phyloP scores from a whole-genome alignment of 2,888 invertebrate species.

The Calameuta filiformis region DNA sequence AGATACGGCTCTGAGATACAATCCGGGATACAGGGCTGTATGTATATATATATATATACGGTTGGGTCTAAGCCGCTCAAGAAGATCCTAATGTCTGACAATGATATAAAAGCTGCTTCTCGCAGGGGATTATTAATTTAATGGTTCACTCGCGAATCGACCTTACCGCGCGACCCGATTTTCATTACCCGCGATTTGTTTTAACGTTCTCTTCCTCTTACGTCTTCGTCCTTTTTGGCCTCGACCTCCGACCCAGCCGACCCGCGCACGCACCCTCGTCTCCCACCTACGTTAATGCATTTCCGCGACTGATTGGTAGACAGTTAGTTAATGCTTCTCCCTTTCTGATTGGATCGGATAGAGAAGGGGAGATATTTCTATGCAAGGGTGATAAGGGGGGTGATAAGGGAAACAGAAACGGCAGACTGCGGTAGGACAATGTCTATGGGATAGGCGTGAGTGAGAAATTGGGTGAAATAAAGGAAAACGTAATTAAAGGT shows the following conservation, averaged over 20 bases:
- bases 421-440: too few species aligned
- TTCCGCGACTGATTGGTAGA: too few species aligned
- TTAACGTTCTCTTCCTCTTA: background rate
- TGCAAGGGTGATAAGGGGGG: too few species aligned
- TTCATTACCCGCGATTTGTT: background rate
- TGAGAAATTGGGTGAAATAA: conserved; percentile 18
- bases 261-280: too few species aligned
- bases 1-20: too few species aligned
- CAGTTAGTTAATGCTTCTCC: too few species aligned
- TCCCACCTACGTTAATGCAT: too few species aligned
- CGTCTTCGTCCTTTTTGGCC: background rate
- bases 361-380: too few species aligned
- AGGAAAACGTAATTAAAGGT: conserved; percentile 43
- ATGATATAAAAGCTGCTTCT: background rate
- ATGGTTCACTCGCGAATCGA: background rate
- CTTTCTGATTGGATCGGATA: too few species aligned
- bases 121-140: background rate
- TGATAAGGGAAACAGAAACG: too few species aligned
- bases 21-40: background rate
- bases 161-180: background rate
- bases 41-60: background rate
- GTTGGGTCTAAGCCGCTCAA: too few species aligned
- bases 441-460: too few species aligned
- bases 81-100: background rate
- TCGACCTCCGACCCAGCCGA: background rate